Percentiles rank a stretch among this genome's conserved stretches.
These are phyloP conservation scores for Apodemia zela DNA, from an alignment of 2,888 invertebrate species.

Conservation along the genomic window DNA sequence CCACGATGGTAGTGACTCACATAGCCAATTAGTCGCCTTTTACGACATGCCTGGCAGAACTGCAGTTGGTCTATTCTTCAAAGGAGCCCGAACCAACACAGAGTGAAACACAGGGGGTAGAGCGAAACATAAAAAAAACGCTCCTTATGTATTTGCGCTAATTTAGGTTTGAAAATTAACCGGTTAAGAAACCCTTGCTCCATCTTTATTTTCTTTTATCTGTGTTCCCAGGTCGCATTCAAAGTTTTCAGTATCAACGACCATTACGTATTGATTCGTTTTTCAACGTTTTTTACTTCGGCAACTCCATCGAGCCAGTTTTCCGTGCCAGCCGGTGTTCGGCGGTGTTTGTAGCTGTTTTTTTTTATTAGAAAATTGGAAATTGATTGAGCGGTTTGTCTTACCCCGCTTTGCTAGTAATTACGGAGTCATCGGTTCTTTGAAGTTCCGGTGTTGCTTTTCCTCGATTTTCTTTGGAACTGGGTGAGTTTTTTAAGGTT, in stretches of 20 bases:
- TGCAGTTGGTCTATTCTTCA: no score
- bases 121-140: no score
- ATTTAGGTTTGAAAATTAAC: no score
- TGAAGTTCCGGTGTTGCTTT: constrained; percentile 17
- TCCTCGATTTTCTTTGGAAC: constrained; percentile 10
- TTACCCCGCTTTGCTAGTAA: constrained; percentile 12
- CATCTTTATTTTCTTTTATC: no score
- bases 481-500: constrained; percentile 18
- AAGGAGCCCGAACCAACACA: no score
- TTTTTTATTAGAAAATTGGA: constrained; percentile 17
- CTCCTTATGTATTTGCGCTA: no score
- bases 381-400: constrained; percentile 22
- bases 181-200: no score
- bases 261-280: constrained; percentile 38
- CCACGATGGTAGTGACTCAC: no score
- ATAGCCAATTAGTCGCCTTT: no score
- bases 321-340: constrained; percentile 37
- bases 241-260: constrained; percentile 34
- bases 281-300: constrained; percentile 33
- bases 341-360: constrained; percentile 27
- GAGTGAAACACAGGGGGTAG: no score
- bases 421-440: constrained; percentile 17
- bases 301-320: constrained; percentile 30
- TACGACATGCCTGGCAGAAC: no score
- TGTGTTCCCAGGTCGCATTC: constrained; percentile 20